A percentile compares a stretch with the other conserved stretches of the same genome.
phyloP scores from a whole-genome alignment of 53 echinoderm and acorn worm species.

The Stichopus horrens region DNA sequence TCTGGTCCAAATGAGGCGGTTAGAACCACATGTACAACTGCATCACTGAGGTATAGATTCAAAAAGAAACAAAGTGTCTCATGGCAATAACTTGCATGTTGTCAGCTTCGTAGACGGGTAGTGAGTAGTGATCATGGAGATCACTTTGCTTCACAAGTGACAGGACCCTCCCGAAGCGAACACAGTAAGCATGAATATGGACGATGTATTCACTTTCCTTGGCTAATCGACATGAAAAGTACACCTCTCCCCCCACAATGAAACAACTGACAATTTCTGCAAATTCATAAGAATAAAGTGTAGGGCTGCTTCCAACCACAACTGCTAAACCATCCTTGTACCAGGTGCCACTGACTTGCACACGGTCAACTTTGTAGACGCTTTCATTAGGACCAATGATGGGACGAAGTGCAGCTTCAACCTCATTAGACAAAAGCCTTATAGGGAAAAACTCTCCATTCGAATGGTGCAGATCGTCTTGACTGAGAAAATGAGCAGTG shows the following conservation, averaged over 20 bases:
- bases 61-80: background rate
- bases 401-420: background rate
- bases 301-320: background rate
- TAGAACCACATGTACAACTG: background rate
- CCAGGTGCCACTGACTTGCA: background rate
- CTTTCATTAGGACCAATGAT: conserved; percentile 17
- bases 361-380: background rate
- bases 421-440: background rate
- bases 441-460: conserved; percentile 18
- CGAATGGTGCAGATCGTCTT: conserved; percentile 13
- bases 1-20: background rate
- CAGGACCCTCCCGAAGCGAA: background rate
- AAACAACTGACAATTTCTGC: conserved; percentile 5
- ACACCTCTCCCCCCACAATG: background rate
- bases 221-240: background rate
- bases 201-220: background rate
- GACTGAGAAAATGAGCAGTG: background rate
- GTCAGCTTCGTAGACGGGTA: background rate
- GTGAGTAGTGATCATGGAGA: background rate
- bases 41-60: background rate
- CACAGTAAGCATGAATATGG: background rate
- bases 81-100: background rate
- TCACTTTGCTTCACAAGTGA: background rate
- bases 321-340: conserved; percentile 19
- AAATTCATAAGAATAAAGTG: background rate